Evolutionary conservation across 2,888 invertebrate species (phyloP).

Genomic region (Tridacna gigas): DNA sequence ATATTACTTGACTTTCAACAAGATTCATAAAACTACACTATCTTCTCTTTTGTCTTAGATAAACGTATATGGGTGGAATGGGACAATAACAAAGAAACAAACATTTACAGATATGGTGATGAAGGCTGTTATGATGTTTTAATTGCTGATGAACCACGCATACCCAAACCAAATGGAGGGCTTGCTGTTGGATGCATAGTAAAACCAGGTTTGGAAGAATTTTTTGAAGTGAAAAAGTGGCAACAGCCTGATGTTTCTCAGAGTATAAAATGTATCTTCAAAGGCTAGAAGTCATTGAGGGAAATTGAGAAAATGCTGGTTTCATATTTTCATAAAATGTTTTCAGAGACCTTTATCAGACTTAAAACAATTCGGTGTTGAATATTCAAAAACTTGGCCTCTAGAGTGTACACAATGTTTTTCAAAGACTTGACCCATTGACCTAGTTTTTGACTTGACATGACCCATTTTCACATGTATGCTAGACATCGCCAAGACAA

Average conservation of each 20-base stretch:
- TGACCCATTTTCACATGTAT: too few relatives aligned
- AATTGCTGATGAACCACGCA: constrained; percentile 25
- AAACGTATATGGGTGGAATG: constrained; percentile 26
- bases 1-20: too few relatives aligned
- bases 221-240: not conserved
- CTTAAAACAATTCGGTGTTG: too few relatives aligned
- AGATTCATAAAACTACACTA: too few relatives aligned
- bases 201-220: constrained; percentile 35
- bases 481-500: too few relatives aligned
- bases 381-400: too few relatives aligned
- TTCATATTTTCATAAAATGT: too few relatives aligned
- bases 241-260: not conserved
- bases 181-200: constrained; percentile 32
- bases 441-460: too few relatives aligned
- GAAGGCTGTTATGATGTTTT: constrained; percentile 20
- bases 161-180: constrained; percentile 15
- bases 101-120: constrained; percentile 28
- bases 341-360: too few relatives aligned
- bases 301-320: not conserved
- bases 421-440: too few relatives aligned
- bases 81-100: constrained; percentile 19
- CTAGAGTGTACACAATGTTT: too few relatives aligned
- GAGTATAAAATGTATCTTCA: not conserved
- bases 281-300: not conserved
- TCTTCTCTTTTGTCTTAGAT: not conserved